Evolutionary conservation across 2,113 vertebrate genomes (phyloP).

Genomic region (Macaca mulatta): DNA sequence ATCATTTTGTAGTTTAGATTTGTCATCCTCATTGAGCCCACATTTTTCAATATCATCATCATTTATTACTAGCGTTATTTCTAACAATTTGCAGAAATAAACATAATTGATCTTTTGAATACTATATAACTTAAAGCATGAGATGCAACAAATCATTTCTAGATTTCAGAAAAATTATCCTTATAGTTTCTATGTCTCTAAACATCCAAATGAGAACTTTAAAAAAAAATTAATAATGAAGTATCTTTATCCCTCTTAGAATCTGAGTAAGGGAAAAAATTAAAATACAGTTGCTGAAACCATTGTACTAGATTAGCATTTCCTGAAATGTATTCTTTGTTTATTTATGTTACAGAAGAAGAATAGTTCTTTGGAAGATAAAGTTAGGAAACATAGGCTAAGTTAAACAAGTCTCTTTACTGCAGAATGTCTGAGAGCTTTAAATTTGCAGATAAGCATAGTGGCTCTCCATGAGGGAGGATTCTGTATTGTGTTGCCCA

Average conservation of each 20-base stretch:
- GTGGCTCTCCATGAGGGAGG: neutral
- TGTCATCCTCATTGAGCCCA: neutral
- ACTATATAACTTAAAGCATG: neutral
- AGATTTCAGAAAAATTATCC: neutral
- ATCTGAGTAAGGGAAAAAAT: neutral
- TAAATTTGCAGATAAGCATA: neutral
- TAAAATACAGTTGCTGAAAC: neutral
- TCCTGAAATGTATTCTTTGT: slow-evolving; percentile 15
- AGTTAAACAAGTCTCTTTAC: slow-evolving; percentile 1
- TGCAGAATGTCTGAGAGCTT: neutral
- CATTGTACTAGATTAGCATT: neutral
- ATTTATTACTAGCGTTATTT: neutral
- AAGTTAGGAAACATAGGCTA: neutral
- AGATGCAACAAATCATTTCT: neutral
- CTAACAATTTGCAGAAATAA: neutral
- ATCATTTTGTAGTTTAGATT: slow-evolving; percentile 23
- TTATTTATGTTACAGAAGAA: neutral
- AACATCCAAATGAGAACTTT: neutral
- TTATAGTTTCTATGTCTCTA: neutral
- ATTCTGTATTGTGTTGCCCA: neutral
- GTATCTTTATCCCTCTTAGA: neutral
- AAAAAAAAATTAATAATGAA: neutral
- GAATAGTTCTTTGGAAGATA: neutral
- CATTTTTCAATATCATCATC: slow-evolving; percentile 10
- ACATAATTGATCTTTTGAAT: neutral